Evolutionary conservation across 2,113 vertebrate species (phyloP), one percentile per base, ranked within the genome.

Genomic region (Mesocricetus auratus): DNA sequence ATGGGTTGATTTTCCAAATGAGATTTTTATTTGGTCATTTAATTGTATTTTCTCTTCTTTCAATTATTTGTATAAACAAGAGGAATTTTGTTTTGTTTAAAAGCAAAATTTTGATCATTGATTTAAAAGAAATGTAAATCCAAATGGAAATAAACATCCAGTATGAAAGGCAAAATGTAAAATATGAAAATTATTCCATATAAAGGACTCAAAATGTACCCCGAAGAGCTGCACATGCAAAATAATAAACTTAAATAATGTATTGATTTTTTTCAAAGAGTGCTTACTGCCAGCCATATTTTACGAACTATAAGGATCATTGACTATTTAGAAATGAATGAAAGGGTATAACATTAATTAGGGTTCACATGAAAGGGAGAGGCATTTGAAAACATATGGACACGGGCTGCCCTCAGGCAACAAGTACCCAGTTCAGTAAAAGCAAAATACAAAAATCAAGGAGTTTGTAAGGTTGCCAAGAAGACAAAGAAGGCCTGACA

Each of bases 31-130:
- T 89, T 33, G 26, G 9, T 69, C 42, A 56, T 74, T 1, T 82
- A 87, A 82, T 17, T 86, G 6, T 45, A 31, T 42, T 86, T 22
- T 93, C 29, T 50, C 60, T 60, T 89, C 9, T 90, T 78, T 89
- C 45, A 86, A 74, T 86, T 92, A 68, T 50, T 68, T 90, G 45
- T 89, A 89, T 64, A 62, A 92, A 31, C 16, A 68, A 93, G 73
- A 64, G 86, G 81, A 47, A 56, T 22, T 74, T 71, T 42, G 22
- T 50, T 12, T 21, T 85, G 11, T 50, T 93, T 91, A n/a, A 31
- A 75, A 26, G 45, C 24, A 47, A 42, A 56, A 26, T 62, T 42
- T 75, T 91, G 8, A 77, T 82, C 31, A 77, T 33, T 77, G 68
- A 1, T 36, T 21, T 73, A 39, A 88, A 60, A 92, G 31, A 87